Base-by-base conservation (phyloP, 2,888 invertebrate genomes). In the Phyllotreta cruciferae region DNA sequence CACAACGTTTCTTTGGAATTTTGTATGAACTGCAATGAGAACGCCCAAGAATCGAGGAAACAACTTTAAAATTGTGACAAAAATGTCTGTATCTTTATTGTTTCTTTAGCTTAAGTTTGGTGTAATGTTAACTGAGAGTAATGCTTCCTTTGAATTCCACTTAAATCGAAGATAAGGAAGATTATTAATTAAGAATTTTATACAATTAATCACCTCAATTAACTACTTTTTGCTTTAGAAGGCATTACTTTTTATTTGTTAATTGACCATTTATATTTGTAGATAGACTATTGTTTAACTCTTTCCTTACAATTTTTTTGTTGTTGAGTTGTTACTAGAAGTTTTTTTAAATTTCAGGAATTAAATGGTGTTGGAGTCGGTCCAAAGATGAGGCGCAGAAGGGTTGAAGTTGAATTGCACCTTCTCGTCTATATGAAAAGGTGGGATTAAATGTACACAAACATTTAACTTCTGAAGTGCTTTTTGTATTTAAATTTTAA, bases 1-100 rank as follows among this genome's bases (percentile, higher is more conserved):
- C 83, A 83, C 50, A 82, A 81, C 73, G 82, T 87, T 38, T 86
- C 87, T 0, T 73, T 86, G 63, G 86, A 86, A 72, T 86, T 84
- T 73, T 88, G 87, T 74, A 78, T 84, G 1, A 79, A 78, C 36
- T 88, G 86, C 70, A 84, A 84, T 72, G 81, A 82, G 61, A 85
- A 83, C 66, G 80, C 83, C n/a, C 55, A 62, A 11, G 47, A 72
- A 14, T 67, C 73, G 9, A 78, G 79, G 78, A 52, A 24, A n/a
- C 72, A 67, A 42, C 56, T 56, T 44, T 62, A 44, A 60, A 71
- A 42, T 71, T 62, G 72, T 56, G 70, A 71, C n/a, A 47, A 50
- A 77, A 78, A 77, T 77, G 77, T 78, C 77, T 75, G 77, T 77
- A 75, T 77, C 70, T 63, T 50, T 50, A 36, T 64, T 67, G 44